Evolutionary conservation across 2,888 invertebrate genomes (phyloP), one percentile per base, ranked within the genome.

Genomic region (Troides aeacus): DNA sequence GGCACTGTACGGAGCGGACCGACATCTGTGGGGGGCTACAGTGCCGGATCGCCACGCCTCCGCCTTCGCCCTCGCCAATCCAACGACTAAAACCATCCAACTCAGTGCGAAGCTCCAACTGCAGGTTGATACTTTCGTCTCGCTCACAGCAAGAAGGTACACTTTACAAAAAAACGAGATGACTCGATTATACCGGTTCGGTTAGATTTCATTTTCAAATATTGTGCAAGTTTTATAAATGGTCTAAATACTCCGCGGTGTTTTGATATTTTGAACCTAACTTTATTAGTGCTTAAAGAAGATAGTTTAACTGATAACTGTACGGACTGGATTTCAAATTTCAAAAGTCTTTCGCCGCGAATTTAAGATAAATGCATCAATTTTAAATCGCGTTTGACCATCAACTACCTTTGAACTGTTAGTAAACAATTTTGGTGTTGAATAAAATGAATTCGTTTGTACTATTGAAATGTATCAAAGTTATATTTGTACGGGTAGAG

Each of bases 1-100:
- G 86, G 85, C 79, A 89, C 91, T 90, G 90, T 81, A 82, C 79
- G 77, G 80, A 78, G 74, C 78, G 81, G 82, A 83, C 82, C 73
- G 86, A 86, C 86, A 83, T 86, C 87, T 85, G 86, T 85, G 83
- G 84, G 30, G 86, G 84, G 82, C 81, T 75, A 76, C 78, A 78
- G 81, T 78, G 79, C 80, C 80, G 86, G 82, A 84, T 77, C 77
- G 84, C 86, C 88, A 87, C 90, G 90, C 90, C 91, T 85, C 76
- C 82, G 78, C 76, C 74, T 71, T 64, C 58, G 65, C 72, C 72
- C 74, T 78, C 75, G 72, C 91, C 89, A 91, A 91, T 89, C 75
- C 73, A 73, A 67, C 70, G 73, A 68, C 73, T 68, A 67, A 74
- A 68, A 72, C 72, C 72, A 73, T 73, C 72, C 76, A 80, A 79